These are phyloP conservation scores for Tetramorium parvispinum DNA, from an alignment of 1,140 invertebrate species.

Conservation along the genomic window DNA sequence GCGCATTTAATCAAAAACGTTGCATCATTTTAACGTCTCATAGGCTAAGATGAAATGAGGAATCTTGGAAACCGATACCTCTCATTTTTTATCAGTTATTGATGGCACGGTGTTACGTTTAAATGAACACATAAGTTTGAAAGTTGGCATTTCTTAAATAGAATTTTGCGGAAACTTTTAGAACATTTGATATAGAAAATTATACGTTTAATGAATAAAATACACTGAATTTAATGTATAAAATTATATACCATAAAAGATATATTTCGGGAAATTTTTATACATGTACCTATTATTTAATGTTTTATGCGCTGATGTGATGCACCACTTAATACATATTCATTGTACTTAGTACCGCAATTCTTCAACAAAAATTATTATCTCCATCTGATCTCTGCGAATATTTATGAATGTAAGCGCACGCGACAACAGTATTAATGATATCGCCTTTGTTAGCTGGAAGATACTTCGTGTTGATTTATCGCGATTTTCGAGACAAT, in stretches of 20 bases:
- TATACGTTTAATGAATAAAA: not conserved
- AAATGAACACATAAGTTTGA: not conserved
- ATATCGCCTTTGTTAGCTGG: slow-evolving; percentile 13
- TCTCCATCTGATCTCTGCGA: not conserved
- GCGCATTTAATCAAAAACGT: slow-evolving; percentile 14
- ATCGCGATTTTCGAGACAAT: slow-evolving; percentile 41
- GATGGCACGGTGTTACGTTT: not conserved
- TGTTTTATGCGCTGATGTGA: not conserved
- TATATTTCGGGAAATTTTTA: not conserved
- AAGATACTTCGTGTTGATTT: slow-evolving; percentile 33
- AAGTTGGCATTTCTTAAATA: not conserved
- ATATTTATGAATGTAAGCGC: slow-evolving; percentile 26
- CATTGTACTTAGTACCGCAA: not conserved
- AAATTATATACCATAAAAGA: not conserved
- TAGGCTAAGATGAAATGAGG: not conserved
- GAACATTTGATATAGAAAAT: not conserved
- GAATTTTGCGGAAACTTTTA: not conserved
- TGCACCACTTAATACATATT: not conserved
- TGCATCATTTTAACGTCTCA: not conserved
- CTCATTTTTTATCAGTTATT: not conserved
- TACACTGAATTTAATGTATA: not conserved
- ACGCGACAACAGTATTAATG: slow-evolving; percentile 26
- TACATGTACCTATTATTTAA: not conserved
- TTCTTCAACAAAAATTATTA: slow-evolving; percentile 21
- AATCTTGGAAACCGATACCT: not conserved